Evolutionary conservation across 2,888 invertebrate genomes (phyloP), one percentile per base, ranked within the genome.

Genomic region (Pristionchus japonicus): DNA sequence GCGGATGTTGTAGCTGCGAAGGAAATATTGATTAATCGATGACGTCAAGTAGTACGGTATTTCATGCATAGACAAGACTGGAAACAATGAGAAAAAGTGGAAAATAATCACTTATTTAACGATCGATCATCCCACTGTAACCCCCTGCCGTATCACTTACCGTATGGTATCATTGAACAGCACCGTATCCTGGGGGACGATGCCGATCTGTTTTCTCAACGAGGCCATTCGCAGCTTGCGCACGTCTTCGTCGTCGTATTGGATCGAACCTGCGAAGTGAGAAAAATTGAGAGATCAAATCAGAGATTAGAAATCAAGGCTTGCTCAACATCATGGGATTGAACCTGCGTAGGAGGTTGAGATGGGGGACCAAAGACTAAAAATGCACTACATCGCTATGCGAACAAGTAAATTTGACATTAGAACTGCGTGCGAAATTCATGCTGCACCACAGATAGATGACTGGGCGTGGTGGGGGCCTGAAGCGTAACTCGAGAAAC

Each of bases 1-100:
- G 92, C 97, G 97, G 91, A 99, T 98, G 95, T 99, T 99, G 94
- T 97, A 98, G 91, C 97, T 97, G 93, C 52, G 94, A 89, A 37
- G 70, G 20, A 20, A 57, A 13, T 57, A 57, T 57, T 15, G 23
- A 57, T 57, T 57, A 20, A 57, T 57, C 17, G n/a, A 57, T 23
- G 15, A 3, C 15, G 23, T 57, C n/a, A n/a, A n/a, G n/a, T n/a
- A n/a, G n/a, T n/a, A n/a, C n/a, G n/a, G n/a, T n/a, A n/a, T n/a
- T n/a, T n/a, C n/a, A n/a, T n/a, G n/a, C n/a, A n/a, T n/a, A n/a
- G n/a, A n/a, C n/a, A n/a, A n/a, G n/a, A n/a, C n/a, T n/a, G n/a
- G n/a, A n/a, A n/a, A n/a, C n/a, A n/a, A n/a, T n/a, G n/a, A n/a
- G n/a, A n/a, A n/a, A n/a, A n/a, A n/a, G n/a, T n/a, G n/a, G n/a